phyloP scores from a whole-genome alignment of 2,888 invertebrate genomes.

The Mythimna lalbum region DNA sequence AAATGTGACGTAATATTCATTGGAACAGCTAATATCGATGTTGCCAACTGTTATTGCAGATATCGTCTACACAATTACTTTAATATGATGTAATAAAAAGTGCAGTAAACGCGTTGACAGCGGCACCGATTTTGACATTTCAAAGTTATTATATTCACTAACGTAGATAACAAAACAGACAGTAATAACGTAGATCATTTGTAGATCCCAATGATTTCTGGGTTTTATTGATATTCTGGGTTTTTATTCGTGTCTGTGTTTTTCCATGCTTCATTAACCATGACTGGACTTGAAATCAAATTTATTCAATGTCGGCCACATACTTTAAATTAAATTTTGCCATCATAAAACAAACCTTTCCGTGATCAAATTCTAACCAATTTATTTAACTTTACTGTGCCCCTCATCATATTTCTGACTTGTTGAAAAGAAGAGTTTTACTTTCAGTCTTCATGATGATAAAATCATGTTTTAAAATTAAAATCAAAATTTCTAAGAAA shows the following conservation, averaged over 20 bases:
- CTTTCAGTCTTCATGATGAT: not conserved
- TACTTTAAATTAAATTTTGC: not conserved
- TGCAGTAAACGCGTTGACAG: slow-evolving; percentile 52
- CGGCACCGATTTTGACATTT: slow-evolving; percentile 25
- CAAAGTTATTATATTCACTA: slow-evolving; percentile 28
- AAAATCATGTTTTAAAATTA: slow-evolving; percentile 2
- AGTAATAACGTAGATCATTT: not conserved
- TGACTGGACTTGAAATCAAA: slow-evolving; percentile 16
- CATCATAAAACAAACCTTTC: not conserved
- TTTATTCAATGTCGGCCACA: not conserved
- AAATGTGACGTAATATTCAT: slow-evolving; percentile 54
- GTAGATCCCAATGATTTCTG: not conserved
- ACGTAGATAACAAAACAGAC: slow-evolving; percentile 16
- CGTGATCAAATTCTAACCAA: not conserved
- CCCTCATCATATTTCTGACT: not conserved
- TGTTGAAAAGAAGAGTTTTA: slow-evolving; percentile 3
- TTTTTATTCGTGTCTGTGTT: slow-evolving; percentile 15
- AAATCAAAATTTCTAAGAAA: slow-evolving; percentile 35
- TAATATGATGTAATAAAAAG: slow-evolving; percentile 57
- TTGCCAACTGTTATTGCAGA: slow-evolving; percentile 59
- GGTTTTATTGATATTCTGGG: not conserved
- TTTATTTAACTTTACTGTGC: not conserved
- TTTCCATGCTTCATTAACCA: slow-evolving; percentile 21
- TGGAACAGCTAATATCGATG: slow-evolving; percentile 58
- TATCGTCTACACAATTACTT: slow-evolving; percentile 54